Evolutionary conservation across 1,140 invertebrate species (phyloP), one percentile per base, ranked within the genome.

Genomic region (Theocolax elegans): DNA sequence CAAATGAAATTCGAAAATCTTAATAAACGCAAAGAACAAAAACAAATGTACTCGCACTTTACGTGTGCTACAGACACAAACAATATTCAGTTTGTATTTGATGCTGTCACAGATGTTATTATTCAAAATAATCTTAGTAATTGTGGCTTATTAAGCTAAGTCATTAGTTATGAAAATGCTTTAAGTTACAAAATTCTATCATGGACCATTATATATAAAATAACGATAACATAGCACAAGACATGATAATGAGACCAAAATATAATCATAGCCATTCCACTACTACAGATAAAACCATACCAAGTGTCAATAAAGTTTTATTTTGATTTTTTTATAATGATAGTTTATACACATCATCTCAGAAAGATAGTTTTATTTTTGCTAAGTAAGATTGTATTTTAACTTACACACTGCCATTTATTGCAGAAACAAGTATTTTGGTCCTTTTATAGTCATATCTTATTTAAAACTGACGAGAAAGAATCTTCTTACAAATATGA

Each of bases 101-200:
- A 96, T 84, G 93, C 93, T 67, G 94, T 96, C 66, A 95, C 95
- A 64, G 95, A 96, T 87, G 94, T 97, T 67, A 95, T 96, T 76
- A 95, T 97, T 80, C 96, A 96, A 81, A 95, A 95, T 80, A 97
- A 96, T 87, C 88, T 97, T 54, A 95, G 95, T 85, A 95, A 96
- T 87, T 95, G 94, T 86, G 96, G 96, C 62, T 89, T 95, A 42
- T 56, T 85, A 38, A 85, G 83, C 67, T 86, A 82, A 84, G 79
- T 72, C 21, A 62, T 66, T 49, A 3, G 7, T 27, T 23, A 42
- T 40, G 15, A 59, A 44, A 42, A 0, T 25, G 51, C 46, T 49
- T 49, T 21, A 49, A 3, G 23, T 40, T 25, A 40, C 38, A 40
- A 40, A 23, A 40, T 40, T 8, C 15, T 44, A 8, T 58, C 35